A percentile compares a stretch with the other conserved stretches of the same genome.
Conservation (phyloP, 2,888 invertebrate genomes). For the Nycteola revayana region DNA sequence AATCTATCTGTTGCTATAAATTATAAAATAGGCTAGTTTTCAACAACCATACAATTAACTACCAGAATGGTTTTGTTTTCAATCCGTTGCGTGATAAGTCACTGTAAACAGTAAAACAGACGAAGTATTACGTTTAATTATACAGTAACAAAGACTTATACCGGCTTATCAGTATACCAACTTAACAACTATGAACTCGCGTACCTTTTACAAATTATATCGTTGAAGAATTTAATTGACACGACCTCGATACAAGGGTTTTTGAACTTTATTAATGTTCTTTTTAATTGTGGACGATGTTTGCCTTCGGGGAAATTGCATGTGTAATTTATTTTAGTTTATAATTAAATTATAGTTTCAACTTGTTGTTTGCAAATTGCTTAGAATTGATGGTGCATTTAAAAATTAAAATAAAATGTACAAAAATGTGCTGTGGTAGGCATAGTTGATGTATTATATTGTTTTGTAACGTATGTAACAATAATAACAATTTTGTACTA, state of each 20-base stretch:
- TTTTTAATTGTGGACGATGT: conserved; percentile 23
- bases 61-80: conserved; percentile 31
- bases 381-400: too few relatives aligned
- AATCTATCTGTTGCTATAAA: too few relatives aligned
- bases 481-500: too few relatives aligned
- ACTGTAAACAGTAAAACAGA: conserved; percentile 59
- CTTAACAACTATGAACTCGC: conserved; percentile 37
- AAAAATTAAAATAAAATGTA: too few relatives aligned
- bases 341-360: too few relatives aligned
- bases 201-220: conserved; percentile 41
- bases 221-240: conserved; percentile 43
- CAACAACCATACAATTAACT: conserved; percentile 21
- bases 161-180: conserved; percentile 47
- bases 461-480: too few relatives aligned
- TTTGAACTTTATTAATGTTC: conserved; percentile 32
- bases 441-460: too few relatives aligned
- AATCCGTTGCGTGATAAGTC: conserved; percentile 56
- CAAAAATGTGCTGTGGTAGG: too few relatives aligned
- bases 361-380: too few relatives aligned
- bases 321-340: conserved; percentile 1
- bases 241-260: conserved; percentile 29
- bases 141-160: conserved; percentile 55
- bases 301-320: conserved; percentile 19
- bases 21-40: too few relatives aligned
- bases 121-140: conserved; percentile 71